phyloP scores from a whole-genome alignment of 2,797 vertebrate genomes.

The Epinephelus awoara region DNA sequence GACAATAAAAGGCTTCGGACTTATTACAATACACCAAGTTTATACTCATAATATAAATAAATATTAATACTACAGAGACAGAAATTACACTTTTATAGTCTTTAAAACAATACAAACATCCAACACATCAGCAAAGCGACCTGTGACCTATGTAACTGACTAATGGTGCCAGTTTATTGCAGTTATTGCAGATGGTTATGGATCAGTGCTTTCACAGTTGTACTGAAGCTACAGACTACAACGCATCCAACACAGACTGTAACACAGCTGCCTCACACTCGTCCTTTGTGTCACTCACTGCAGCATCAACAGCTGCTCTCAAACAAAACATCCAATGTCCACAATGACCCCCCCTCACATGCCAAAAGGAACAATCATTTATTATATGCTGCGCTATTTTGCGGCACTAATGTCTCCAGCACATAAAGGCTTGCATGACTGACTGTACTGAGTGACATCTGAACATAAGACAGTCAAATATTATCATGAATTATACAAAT shows the following conservation, averaged over 20 bases:
- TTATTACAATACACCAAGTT: no score
- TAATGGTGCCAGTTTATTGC: no score
- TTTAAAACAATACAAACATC: not conserved
- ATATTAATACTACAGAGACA: no score
- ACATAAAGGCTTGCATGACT: not conserved
- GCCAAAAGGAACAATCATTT: not conserved
- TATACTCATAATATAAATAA: no score
- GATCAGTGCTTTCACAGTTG: no score
- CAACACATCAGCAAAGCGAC: not conserved
- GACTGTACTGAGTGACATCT: not conserved
- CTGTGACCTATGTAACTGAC: no score
- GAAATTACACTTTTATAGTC: no score
- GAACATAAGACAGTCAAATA: not conserved
- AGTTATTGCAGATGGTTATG: no score
- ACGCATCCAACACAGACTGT: not conserved
- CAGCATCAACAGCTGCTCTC: conserved; percentile 40
- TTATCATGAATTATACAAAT: not conserved
- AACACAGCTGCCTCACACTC: conserved; percentile 4
- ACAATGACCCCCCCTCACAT: not conserved
- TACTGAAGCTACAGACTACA: conserved; percentile 4
- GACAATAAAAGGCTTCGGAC: no score
- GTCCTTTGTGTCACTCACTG: conserved; percentile 19
- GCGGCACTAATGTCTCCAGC: not conserved
- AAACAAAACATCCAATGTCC: conserved; percentile 10
- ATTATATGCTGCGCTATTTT: not conserved